Evolutionary conservation across 2,888 invertebrate species (phyloP), one percentile per base, ranked within the genome.

Genomic region (Eurois occulta): DNA sequence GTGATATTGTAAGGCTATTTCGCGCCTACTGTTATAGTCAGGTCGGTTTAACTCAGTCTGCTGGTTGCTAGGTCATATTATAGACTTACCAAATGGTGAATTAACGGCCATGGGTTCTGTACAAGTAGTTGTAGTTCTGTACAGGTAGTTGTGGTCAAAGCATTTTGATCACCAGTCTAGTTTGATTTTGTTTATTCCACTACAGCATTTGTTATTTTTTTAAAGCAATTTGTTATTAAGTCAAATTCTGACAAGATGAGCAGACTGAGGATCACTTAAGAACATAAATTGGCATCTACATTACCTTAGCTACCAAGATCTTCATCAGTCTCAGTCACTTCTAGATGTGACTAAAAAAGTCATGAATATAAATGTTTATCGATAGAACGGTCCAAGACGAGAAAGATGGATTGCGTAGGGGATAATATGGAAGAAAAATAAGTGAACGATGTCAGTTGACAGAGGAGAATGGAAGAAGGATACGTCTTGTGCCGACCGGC

Each of bases 1-100:
- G 41, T 55, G n/a, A 62, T 82, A 66, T 41, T 60, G 58, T 69
- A n/a, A 38, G 58, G 21, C 10, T 60, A 70, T 83, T 83, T 70
- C 28, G 69, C 52, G 43, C 52, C 69, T 74, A 58, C 48, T 72
- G 55, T 84, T 55, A 67, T 24, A 35, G 48, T 16, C 48, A 48
- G 65, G 55, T 48, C 21, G 35, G 24, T 41, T 1, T 48, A 28
- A 35, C 21, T 11, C 43, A 46, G 32, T 43, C n/a, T 72, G 48
- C 11, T 72, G 24, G 32, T 24, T 35, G 62, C 24, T 46, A 55
- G 52, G 43, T 64, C 24, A 46, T 52, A 16, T n/a, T 52, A 16
- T n/a, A 52, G 18, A 52, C 4, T 4, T 62, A 1, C 18, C 0
- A 41, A 62, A 48, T 48, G 13, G 21, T 8, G 41, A 64, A 32